These are phyloP conservation scores for Aspiorhynchus laticeps DNA, from an alignment of 2,113 vertebrate species.

Conservation along the genomic window DNA sequence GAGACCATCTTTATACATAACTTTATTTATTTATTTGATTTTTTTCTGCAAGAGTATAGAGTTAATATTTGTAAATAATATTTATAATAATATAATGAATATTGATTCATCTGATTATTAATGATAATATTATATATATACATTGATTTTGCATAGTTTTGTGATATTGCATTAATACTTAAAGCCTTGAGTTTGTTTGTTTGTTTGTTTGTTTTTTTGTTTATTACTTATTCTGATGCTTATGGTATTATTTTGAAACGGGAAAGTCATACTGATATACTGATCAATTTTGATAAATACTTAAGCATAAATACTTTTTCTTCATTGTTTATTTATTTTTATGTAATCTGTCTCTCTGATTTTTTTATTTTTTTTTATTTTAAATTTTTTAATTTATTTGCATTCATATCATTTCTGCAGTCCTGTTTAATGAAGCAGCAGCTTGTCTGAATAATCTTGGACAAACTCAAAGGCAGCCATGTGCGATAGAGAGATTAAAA, in stretches of 20 bases:
- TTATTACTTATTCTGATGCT: neutral
- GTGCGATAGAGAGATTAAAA: neutral
- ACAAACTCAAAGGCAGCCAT: neutral
- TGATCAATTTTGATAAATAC: neutral
- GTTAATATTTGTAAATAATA: neutral
- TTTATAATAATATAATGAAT: neutral
- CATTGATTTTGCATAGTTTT: neutral
- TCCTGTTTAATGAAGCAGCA: neutral
- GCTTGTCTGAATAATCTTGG: neutral
- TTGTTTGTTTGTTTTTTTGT: neutral
- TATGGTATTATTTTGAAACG: neutral
- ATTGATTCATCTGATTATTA: neutral
- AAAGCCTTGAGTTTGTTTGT: neutral
- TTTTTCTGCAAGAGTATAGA: neutral
- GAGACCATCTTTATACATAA: too few species aligned
- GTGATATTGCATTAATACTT: neutral
- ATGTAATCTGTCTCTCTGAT: neutral
- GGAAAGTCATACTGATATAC: neutral
- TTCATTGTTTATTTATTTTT: neutral
- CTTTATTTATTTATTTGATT: neutral
- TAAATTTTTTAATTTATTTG: neutral
- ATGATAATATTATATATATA: neutral
- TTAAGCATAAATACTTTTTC: neutral
- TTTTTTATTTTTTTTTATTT: neutral
- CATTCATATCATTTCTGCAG: neutral